Evolutionary conservation across 2,797 vertebrate species (phyloP).

Genomic region (Catamblyrhynchus diadema): DNA sequence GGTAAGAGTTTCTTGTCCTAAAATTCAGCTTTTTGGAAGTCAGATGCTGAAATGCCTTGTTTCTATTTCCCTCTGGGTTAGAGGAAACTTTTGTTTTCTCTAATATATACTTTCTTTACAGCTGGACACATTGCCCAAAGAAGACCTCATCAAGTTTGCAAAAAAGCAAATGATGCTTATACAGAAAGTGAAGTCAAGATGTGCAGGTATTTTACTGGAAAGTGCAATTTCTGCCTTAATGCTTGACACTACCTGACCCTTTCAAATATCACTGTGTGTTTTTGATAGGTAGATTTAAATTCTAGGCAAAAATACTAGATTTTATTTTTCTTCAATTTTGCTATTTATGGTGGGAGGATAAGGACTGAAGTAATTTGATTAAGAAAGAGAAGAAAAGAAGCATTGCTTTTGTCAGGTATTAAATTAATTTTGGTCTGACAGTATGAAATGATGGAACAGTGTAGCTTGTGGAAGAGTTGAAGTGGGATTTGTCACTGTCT

Average conservation of each 20-base stretch:
- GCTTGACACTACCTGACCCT: neutral
- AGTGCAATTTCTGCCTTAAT: neutral
- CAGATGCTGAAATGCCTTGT: neutral
- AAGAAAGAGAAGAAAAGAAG: neutral
- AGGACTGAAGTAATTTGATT: neutral
- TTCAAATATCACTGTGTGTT: neutral
- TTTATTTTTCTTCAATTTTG: neutral
- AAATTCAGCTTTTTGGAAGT: neutral
- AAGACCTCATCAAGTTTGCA: constrained; percentile 96
- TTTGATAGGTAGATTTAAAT: neutral
- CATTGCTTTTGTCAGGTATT: neutral
- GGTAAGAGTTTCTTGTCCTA: neutral
- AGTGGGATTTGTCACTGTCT: neutral
- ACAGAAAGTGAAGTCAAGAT: constrained; percentile 91
- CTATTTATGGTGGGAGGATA: neutral
- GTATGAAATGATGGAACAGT: neutral
- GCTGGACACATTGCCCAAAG: constrained; percentile 92
- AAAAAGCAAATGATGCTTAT: constrained; percentile 92
- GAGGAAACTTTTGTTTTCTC: neutral
- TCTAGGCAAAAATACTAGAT: neutral
- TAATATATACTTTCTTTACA: constrained; percentile 64
- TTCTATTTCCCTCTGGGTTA: neutral
- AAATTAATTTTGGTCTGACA: neutral
- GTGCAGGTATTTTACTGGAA: constrained; percentile 78
- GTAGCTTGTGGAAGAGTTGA: neutral